phyloP scores from a whole-genome alignment of 2,888 invertebrate species.

The Podotricha telesiphe region DNA sequence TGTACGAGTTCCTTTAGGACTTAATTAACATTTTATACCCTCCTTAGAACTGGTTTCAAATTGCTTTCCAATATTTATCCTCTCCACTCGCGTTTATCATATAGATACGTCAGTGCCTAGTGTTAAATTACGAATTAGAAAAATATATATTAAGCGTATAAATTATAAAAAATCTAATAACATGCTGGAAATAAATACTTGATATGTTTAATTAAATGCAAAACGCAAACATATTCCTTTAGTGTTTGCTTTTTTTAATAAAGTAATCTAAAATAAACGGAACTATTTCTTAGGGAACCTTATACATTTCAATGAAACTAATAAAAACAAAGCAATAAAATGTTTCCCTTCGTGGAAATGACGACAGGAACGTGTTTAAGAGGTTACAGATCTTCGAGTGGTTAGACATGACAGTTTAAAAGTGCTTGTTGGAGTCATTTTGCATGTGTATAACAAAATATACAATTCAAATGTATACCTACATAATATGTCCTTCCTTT shows the following conservation, averaged over 20 bases:
- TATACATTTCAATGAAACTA: background rate
- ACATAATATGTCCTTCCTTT: background rate
- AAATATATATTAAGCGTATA: too few species aligned
- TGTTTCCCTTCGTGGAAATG: slow-evolving; percentile 21
- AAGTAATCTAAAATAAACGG: background rate
- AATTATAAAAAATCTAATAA: too few species aligned
- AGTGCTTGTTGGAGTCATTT: slow-evolving; percentile 16
- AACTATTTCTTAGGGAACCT: background rate
- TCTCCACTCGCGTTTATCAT: background rate
- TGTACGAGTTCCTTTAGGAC: slow-evolving; percentile 20
- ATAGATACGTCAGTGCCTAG: background rate
- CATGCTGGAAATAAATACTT: too few species aligned
- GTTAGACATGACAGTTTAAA: slow-evolving; percentile 23
- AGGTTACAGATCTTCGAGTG: slow-evolving; percentile 37
- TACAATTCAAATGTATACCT: background rate
- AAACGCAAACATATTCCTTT: too few species aligned
- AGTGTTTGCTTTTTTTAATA: too few species aligned
- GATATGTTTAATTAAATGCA: too few species aligned
- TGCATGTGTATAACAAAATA: slow-evolving; percentile 6
- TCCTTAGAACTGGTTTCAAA: background rate
- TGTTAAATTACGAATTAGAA: too few species aligned
- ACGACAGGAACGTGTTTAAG: slow-evolving; percentile 37
- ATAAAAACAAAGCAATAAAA: slow-evolving; percentile 16
- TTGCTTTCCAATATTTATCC: slow-evolving; percentile 11
- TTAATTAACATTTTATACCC: slow-evolving; percentile 30